Evolutionary conservation across 1,140 invertebrate genomes (phyloP).

Genomic region (Drosophila pseudoobscura): DNA sequence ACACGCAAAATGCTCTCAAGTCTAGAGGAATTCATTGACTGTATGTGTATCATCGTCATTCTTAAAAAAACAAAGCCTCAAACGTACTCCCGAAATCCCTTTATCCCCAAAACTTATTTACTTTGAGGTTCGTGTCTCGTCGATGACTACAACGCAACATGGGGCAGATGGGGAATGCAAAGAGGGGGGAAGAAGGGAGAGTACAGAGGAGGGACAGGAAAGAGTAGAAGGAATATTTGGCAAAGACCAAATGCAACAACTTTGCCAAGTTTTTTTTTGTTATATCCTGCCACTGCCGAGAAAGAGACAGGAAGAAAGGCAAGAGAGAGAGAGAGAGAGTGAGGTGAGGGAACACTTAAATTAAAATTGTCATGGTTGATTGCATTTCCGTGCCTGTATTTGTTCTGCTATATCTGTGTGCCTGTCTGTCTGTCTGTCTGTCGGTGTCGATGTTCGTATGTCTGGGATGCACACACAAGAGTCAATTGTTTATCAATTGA

Average conservation of each 20-base stretch:
- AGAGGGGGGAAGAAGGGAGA: not conserved
- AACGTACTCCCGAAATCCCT: not conserved
- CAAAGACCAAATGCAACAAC: conserved; percentile 25
- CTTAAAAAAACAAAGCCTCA: conserved; percentile 10
- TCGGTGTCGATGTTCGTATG: conserved; percentile 2
- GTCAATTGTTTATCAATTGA: conserved; percentile 80
- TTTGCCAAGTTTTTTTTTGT: conserved; percentile 53
- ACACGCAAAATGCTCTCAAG: not conserved
- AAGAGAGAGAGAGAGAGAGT: not conserved
- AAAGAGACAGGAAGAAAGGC: not conserved
- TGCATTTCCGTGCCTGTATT: conserved; percentile 55
- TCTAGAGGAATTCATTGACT: not conserved
- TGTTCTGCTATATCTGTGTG: not conserved
- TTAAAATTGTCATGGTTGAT: conserved; percentile 66
- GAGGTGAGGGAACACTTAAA: conserved; percentile 38
- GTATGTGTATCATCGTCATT: conserved; percentile 15
- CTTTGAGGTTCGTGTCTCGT: conserved; percentile 37
- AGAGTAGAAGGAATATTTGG: conserved; percentile 28
- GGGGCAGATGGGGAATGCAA: no score
- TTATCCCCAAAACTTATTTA: conserved; percentile 40
- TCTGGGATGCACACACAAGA: conserved; percentile 41
- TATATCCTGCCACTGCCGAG: conserved; percentile 20
- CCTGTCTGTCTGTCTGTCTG: not conserved
- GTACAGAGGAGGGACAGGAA: not conserved
- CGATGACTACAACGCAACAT: conserved; percentile 26